phyloP scores from a whole-genome alignment of 35 echinoderm and acorn worm species.

The Chiridota heheva region DNA sequence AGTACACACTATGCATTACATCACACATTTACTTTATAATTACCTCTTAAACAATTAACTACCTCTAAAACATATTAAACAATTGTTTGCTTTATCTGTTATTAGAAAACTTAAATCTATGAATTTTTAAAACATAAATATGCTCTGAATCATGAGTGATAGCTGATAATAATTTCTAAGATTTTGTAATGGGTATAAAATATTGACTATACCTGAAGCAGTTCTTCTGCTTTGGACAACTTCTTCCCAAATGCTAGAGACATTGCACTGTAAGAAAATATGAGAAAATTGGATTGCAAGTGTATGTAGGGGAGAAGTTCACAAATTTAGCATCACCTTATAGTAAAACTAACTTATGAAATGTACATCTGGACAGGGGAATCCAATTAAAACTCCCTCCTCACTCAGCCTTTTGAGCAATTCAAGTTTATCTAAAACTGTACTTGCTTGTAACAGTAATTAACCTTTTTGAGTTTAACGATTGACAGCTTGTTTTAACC shows the following conservation, averaged over 20 bases:
- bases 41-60: no score
- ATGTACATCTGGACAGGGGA: not conserved
- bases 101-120: not conserved
- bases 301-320: not conserved
- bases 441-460: no score
- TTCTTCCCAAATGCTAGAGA: conserved; percentile 85
- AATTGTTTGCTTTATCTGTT: not conserved
- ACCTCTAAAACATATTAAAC: no score
- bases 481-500: no score
- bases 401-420: no score
- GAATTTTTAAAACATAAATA: not conserved
- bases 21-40: no score
- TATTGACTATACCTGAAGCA: conserved; percentile 76
- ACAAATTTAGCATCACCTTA: not conserved
- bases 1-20: no score
- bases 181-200: no score
- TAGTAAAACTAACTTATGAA: not conserved
- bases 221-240: conserved; percentile 80
- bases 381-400: not conserved
- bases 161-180: no score
- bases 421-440: no score
- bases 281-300: not conserved
- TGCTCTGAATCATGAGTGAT: conserved; percentile 20
- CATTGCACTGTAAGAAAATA: conserved; percentile 72
- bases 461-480: no score